Base-by-base conservation (phyloP, 2,797 vertebrate species). In the Rhinophrynus dorsalis region DNA sequence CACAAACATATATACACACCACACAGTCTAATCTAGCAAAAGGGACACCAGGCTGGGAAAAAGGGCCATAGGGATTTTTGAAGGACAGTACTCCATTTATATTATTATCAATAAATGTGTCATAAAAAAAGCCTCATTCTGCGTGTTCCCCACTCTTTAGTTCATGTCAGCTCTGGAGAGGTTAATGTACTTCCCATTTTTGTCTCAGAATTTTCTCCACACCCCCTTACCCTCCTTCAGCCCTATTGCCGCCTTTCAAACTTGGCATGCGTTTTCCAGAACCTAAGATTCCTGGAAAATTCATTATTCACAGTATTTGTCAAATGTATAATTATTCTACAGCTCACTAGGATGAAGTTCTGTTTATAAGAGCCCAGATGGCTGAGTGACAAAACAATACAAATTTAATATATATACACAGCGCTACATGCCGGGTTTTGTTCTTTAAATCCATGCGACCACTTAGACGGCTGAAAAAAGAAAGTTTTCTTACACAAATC, bases 241-340 rank as follows among this genome's bases (percentile, higher is more conserved):
- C 23, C 2, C 11, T 27, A 17, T 37, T 67, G 48, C 32, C 44
- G 15, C n/a, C 24, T 13, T 40, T 51, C 66, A 35, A 23, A 57
- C 64, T 57, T 68, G 20, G 12, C 15, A 2, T 23, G 21, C 32
- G 4, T 38, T 37, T 20, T 42, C 29, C 45, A 68, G 47, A 42
- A 24, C 24, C 24, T 29, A 30, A 26, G 38, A 44, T 69, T 55
- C 67, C 67, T 69, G 67, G 67, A 61, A 69, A 54, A 52, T 52
- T 54, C 57, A 69, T 69, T 61, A 61, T 61, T 62, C 57, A 54
- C 67, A 6, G 27, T 32, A 32, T 54, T 69, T 61, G 56, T 52
- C 67, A 69, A 52, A 50, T 69, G 51, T 44, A 54, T 54, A 54
- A 69, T 61, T 42, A 61, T 61, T 23, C 45, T 12, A 8, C 3